Percentiles rank a stretch among this genome's conserved stretches.
These are phyloP conservation scores for Macroramphosus scolopax DNA, from an alignment of 2,797 vertebrate genomes.

Conservation along the genomic window DNA sequence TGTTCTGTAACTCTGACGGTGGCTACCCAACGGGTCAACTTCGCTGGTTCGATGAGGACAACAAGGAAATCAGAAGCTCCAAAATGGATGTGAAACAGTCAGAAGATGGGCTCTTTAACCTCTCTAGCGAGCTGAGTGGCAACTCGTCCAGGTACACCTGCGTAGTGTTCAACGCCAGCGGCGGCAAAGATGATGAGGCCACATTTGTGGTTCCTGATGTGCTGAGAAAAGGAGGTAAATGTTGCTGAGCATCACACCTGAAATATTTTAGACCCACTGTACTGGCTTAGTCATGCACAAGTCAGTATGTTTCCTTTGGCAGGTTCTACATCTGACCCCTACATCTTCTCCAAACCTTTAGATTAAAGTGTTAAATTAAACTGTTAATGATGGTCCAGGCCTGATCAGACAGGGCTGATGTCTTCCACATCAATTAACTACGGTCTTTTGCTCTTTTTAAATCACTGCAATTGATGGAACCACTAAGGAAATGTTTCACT, in stretches of 20 bases:
- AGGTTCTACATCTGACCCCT: too few relatives aligned
- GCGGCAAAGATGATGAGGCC: neutral
- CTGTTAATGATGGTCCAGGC: too few relatives aligned
- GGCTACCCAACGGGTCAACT: constrained; percentile 66
- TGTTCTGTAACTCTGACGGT: constrained; percentile 49
- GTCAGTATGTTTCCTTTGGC: too few relatives aligned
- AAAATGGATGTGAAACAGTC: fast-evolving
- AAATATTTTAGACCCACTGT: too few relatives aligned
- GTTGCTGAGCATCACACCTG: neutral
- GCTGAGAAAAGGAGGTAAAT: fast-evolving
- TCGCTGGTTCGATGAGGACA: constrained; percentile 48
- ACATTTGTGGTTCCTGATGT: fast-evolving
- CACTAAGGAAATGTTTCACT: too few relatives aligned
- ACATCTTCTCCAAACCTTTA: too few relatives aligned
- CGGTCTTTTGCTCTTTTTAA: too few relatives aligned
- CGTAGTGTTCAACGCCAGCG: constrained; percentile 38
- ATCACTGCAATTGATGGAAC: too few relatives aligned
- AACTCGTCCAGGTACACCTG: constrained; percentile 39
- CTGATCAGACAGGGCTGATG: too few relatives aligned
- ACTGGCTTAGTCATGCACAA: neutral
- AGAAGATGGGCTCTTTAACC: constrained; percentile 27
- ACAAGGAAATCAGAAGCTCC: neutral
- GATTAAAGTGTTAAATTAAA: too few relatives aligned
- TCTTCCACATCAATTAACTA: too few relatives aligned
- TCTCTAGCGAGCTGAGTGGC: constrained; percentile 54